Evolutionary conservation across 2,888 invertebrate species (phyloP).

Genomic region (Horisme vitalbata): DNA sequence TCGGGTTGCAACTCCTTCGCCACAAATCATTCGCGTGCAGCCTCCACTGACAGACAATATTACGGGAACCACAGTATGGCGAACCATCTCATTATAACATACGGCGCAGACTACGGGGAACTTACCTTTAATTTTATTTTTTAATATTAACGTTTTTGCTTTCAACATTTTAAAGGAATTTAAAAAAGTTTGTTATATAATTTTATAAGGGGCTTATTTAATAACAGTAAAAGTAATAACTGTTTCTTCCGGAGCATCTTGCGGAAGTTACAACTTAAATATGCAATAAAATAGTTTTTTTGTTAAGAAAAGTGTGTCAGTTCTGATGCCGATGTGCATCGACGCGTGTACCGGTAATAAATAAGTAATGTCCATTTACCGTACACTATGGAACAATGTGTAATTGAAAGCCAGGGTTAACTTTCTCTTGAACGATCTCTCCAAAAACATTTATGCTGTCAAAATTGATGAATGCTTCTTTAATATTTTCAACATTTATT

Average conservation of each 20-base stretch:
- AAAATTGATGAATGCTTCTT: constrained; percentile 7
- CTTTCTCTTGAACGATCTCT: constrained; percentile 25
- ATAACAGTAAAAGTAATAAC: not conserved
- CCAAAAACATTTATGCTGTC: constrained; percentile 11
- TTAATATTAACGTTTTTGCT: constrained; percentile 1
- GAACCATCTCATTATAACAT: constrained; percentile 30
- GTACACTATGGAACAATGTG: constrained; percentile 18
- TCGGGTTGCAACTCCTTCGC: constrained; percentile 55
- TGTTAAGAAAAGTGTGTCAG: constrained; percentile 30
- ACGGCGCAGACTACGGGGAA: constrained; percentile 27
- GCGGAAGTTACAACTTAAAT: constrained; percentile 6
- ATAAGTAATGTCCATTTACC: constrained; percentile 25
- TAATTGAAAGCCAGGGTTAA: constrained; percentile 19
- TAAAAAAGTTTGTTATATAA: too few species aligned
- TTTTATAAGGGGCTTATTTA: too few species aligned
- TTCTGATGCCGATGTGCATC: constrained; percentile 22
- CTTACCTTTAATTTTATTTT: constrained; percentile 1
- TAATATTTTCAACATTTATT: not conserved
- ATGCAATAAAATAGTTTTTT: constrained; percentile 23
- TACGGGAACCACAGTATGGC: constrained; percentile 24
- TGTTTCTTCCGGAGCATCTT: not conserved
- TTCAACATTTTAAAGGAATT: too few species aligned
- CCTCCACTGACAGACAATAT: constrained; percentile 37
- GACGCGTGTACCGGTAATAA: constrained; percentile 24
- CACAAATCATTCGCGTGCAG: constrained; percentile 63